Evolutionary conservation across 2,113 vertebrate genomes (phyloP), one percentile per base, ranked within the genome.

Genomic region (Elgaria multicarinata): DNA sequence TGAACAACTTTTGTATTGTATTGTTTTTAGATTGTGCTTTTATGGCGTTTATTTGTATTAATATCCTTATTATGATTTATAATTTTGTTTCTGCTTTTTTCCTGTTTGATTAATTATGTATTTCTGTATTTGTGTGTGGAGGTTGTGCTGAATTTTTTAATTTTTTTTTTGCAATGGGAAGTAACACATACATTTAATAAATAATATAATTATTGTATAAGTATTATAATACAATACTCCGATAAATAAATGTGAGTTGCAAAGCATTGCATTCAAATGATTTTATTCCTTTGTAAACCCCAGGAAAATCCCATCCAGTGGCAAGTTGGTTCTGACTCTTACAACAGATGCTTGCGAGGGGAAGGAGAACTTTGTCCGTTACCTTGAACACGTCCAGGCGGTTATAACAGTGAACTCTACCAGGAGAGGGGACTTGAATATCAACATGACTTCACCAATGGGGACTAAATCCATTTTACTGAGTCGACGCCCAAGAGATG

Each of bases 361-460:
- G 79, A 98, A 99, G 91, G 99, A 99, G 87, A 99, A 99, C 93
- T 99, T 99, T n/a, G 99, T 99, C 46, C 98, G 99, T 69, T 99
- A 99, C 95, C 98, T 99, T 1, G 99, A 99, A 93, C 99, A 99
- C 0, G 99, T 99, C 0, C 99, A 99, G 96, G 98, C 98, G 0
- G 99, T 99, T 42, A 96, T 99, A 94, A 99, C 99, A 0, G 98
- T 99, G 92, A 99, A 99, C 2, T 96, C 98, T 20, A 99, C 97
- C 3, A 97, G 99, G 78, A 97, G 99, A 6, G 99, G 99, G 6
- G 98, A 99, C 95, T 98, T 99, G 91, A 99, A 98, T 96, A 97
- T 99, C 97, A 99, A 99, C 97, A 98, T 99, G 98, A 99, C 99
- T 28, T 99, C 99, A 0, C 99, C 99, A 0, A 99, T 98, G 98